A percentile compares a stretch with the other conserved stretches of the same genome.
phyloP scores from a whole-genome alignment of 2,888 invertebrate genomes.

The Carabus problematicus region DNA sequence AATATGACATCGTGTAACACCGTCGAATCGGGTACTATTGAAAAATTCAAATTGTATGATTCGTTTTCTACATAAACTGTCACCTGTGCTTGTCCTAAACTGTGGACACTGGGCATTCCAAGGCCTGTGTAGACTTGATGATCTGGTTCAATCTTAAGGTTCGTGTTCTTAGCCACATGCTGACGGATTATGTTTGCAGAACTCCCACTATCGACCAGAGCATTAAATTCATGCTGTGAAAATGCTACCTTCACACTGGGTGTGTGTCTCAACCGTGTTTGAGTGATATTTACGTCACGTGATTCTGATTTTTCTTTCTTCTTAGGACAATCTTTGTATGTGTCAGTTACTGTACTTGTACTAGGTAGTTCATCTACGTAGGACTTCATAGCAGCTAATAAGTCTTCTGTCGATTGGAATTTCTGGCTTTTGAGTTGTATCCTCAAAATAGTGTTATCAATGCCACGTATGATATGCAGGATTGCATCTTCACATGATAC shows the following conservation, averaged over 20 bases:
- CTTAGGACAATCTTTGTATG: slow-evolving; percentile 10
- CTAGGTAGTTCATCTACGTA: too few relatives aligned
- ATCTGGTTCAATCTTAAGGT: neutral
- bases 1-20: slow-evolving; percentile 3
- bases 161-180: neutral
- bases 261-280: neutral
- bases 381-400: too few relatives aligned
- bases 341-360: too few relatives aligned
- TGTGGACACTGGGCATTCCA: neutral
- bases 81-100: too few relatives aligned
- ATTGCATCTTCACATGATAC: too few relatives aligned
- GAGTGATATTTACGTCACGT: neutral
- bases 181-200: slow-evolving; percentile 6
- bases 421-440: too few relatives aligned
- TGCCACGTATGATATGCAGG: too few relatives aligned
- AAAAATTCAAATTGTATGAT: slow-evolving; percentile 15
- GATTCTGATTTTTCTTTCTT: neutral
- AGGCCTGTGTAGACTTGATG: slow-evolving; percentile 7
- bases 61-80: too few relatives aligned
- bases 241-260: slow-evolving; percentile 4
- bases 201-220: slow-evolving; percentile 3
- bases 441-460: too few relatives aligned
- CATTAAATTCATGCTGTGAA: neutral
- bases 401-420: too few relatives aligned
- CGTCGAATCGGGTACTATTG: neutral